These are phyloP conservation scores for Bedellia somnulentella DNA, from an alignment of 2,888 invertebrate genomes.

Conservation along the genomic window DNA sequence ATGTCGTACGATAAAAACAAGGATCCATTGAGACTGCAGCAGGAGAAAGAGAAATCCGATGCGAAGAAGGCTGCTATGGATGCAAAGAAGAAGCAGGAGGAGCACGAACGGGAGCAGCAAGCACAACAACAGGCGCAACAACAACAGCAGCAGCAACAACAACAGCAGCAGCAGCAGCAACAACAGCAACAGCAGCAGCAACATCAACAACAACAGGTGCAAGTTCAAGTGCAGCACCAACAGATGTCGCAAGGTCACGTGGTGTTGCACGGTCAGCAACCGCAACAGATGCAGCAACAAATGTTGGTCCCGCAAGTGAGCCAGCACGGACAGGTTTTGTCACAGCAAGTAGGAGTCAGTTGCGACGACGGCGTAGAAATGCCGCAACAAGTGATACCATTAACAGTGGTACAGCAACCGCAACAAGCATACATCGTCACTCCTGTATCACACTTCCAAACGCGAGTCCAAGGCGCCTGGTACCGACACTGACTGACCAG, in stretches of 20 bases:
- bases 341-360: constrained; percentile 42
- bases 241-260: constrained; percentile 45
- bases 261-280: constrained; percentile 41
- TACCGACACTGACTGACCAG: constrained; percentile 56
- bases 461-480: constrained; percentile 64
- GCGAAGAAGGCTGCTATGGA: constrained; percentile 54
- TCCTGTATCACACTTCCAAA: constrained; percentile 66
- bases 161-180: constrained; percentile 13
- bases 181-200: constrained; percentile 19
- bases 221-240: constrained; percentile 16
- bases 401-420: constrained; percentile 65
- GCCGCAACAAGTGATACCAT: constrained; percentile 66
- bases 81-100: constrained; percentile 52
- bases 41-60: constrained; percentile 50
- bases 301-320: constrained; percentile 53
- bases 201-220: constrained; percentile 18
- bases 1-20: constrained; percentile 57
- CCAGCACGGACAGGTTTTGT: constrained; percentile 51
- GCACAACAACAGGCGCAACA: constrained; percentile 45
- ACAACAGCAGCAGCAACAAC: constrained; percentile 37
- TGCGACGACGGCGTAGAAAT: constrained; percentile 60
- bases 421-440: constrained; percentile 68
- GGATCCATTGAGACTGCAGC: constrained; percentile 48
- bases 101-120: constrained; percentile 39
- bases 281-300: constrained; percentile 41